phyloP scores from a whole-genome alignment of 1,140 invertebrate species.

The Temnothorax curvispinosus region DNA sequence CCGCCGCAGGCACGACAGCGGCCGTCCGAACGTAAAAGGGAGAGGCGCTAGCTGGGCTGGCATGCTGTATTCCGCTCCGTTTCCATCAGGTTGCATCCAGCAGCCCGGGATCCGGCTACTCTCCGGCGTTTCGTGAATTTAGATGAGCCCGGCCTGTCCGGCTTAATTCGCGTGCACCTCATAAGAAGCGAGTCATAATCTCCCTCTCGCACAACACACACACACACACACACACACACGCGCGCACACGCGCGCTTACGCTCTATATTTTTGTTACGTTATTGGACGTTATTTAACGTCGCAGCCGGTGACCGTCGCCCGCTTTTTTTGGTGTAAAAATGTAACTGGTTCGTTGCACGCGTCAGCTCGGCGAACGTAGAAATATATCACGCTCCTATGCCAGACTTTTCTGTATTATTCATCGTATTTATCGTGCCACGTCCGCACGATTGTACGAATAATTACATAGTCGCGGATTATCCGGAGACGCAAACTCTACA shows the following conservation, averaged over 20 bases:
- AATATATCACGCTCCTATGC: constrained; percentile 9
- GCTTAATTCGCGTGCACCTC: constrained; percentile 65
- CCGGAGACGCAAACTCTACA: neutral
- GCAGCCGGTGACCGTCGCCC: constrained; percentile 16
- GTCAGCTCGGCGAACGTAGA: constrained; percentile 27
- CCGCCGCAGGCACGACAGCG: constrained; percentile 67
- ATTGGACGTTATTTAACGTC: constrained; percentile 50
- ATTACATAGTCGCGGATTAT: neutral
- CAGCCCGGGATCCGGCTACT: constrained; percentile 22
- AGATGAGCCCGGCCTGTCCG: constrained; percentile 66
- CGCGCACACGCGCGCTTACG: neutral
- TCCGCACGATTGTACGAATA: neutral
- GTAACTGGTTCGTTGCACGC: constrained; percentile 46
- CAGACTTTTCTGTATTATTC: constrained; percentile 9
- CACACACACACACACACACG: too few species aligned
- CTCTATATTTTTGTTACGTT: constrained; percentile 23
- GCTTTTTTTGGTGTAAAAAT: constrained; percentile 51
- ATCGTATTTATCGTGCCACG: constrained; percentile 8
- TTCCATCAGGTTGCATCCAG: constrained; percentile 70
- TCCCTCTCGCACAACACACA: neutral
- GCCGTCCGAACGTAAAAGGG: constrained; percentile 66
- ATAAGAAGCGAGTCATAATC: constrained; percentile 34
- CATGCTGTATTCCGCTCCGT: constrained; percentile 48
- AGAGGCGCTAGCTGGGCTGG: constrained; percentile 56
- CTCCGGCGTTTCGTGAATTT: constrained; percentile 60